Evolutionary conservation across 2,888 invertebrate species (phyloP), one percentile per base, ranked within the genome.

Genomic region (Orchesella flavescens): DNA sequence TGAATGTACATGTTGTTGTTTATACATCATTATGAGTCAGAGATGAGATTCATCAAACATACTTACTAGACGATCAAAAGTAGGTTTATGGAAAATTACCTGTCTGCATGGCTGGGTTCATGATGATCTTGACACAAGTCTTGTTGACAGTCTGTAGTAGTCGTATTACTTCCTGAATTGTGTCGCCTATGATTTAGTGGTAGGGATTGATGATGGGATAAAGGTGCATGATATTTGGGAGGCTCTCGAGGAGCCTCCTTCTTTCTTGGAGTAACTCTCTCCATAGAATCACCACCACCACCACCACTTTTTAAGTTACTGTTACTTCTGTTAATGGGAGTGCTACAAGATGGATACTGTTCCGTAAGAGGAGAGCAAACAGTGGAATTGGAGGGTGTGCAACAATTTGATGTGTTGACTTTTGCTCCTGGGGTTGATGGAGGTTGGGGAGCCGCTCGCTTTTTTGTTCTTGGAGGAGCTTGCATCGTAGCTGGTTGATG

Each of bases 81-180:
- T n/a, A n/a, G n/a, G n/a, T n/a, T n/a, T n/a, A 53, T 53, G 53
- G 53, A n/a, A 53, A 21, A 12, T 75, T 80, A 86, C 86, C 86
- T 84, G 17, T 81, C 81, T 13, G 61, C 19, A 15, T 68, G 63
- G 19, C 55, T 68, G 24, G 68, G 68, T 1, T 91, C 91, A 7
- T 92, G 92, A 87, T 93, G 92, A 88, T 93, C 93, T 88, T 93
- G 93, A 93, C 92, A 9, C 93, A 93, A 0, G 49, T 15, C 55
- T 57, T 12, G 55, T 15, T 71, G 80, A 24, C 15, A 19, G 59
- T 79, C 72, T 44, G 94, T 94, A 0, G 94, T 94, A 0, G 94
- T 94, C 80, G 93, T 93, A 88, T 34, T 34, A 7, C 94, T 94
- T 89, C 94, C 94, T 85, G 94, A 94, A 90, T 93, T 94, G 89